Evolutionary conservation across 2,797 vertebrate genomes (phyloP), one percentile per base, ranked within the genome.

Genomic region (Microctenopoma lineatum): DNA sequence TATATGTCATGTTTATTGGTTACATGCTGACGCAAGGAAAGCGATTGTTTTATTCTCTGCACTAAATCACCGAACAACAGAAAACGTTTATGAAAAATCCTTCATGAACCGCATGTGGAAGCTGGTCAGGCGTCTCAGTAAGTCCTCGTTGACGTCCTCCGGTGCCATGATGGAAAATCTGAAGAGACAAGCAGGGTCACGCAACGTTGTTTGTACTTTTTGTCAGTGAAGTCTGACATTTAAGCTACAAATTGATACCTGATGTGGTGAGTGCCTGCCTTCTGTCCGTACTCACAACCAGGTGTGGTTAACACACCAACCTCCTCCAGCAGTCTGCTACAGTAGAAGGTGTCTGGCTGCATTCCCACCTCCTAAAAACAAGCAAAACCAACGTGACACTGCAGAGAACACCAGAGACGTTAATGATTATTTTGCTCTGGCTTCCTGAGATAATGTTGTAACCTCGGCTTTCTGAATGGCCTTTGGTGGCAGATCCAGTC

Each of bases 271-370:
- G 90, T 94, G 11, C 87, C 93, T 6, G 90, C 79, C 46, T 57
- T 82, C 68, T 93, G 92, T 44, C 88, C 88, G 0, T 73, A 87
- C 3, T 85, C 76, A 38, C 58, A 90, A 5, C 95, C 95, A 3
- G 93, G 84, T 41, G 54, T 25, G 29, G 74, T 15, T 0, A 88
- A 47, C 65, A 95, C 71, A 5, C 94, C 94, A 0, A 66, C 70
- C 3, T 95, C 92, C 66, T 95, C 94, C 27, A 95, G 83, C 18
- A 95, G 81, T 60, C 46, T 73, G 7, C 69, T 14, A 47, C 93
- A 93, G 87, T 95, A 96, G 75, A 92, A 90, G 0, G 78, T 36
- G 44, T 95, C 94, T 1, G 93, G 91, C 12, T 87, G n/a, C 67
- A 92, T 44, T 42, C 85, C 89, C 2, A n/a, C 47, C 46, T 92